Base-by-base conservation (phyloP, 2,797 vertebrate species). In the Apogon talboti region DNA sequence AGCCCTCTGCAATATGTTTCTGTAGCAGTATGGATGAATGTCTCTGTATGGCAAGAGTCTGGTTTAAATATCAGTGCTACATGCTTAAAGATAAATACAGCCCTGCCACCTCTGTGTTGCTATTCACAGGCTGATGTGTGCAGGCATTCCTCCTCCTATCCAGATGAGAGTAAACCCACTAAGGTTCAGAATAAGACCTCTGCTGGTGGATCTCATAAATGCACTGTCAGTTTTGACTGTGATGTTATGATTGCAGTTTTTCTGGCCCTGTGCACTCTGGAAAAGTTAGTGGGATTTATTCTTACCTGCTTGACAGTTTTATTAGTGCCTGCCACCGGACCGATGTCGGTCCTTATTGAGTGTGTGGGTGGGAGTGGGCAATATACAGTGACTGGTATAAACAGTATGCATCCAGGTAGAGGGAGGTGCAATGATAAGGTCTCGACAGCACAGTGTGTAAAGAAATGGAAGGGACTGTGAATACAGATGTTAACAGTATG, bases 61-160 rank as follows among this genome's bases (percentile, higher is more conserved):
- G 64, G 47, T 79, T 81, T 75, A 76, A 87, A 87, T 79, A 82
- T 82, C 59, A 30, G 54, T 62, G 33, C 30, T 50, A 52, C 55
- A 77, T 70, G 63, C 68, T 72, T 43, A 55, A 58, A 75, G 71
- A 85, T 85, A 85, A 87, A 89, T 86, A 52, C 80, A 78, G 79
- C 82, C 50, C 76, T 90, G 75, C 60, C 89, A 87, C 81, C 71
- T 76, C 46, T 37, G 57, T 88, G 87, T 66, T 82, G 81, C 72
- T 76, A 58, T 84, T 88, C 82, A 78, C 79, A 78, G 72, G 66
- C 47, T 42, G 43, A 65, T 82, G 75, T 43, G 67, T 79, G 69
- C 54, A 45, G 64, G 47, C 48, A 21, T 59, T 35, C 41, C 55
- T 44, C 56, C 41, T 28, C 45, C 24, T 28, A 28, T 37, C 21